Conservation (phyloP, 2,113 vertebrate species). For the Peucedramus taeniatus region DNA sequence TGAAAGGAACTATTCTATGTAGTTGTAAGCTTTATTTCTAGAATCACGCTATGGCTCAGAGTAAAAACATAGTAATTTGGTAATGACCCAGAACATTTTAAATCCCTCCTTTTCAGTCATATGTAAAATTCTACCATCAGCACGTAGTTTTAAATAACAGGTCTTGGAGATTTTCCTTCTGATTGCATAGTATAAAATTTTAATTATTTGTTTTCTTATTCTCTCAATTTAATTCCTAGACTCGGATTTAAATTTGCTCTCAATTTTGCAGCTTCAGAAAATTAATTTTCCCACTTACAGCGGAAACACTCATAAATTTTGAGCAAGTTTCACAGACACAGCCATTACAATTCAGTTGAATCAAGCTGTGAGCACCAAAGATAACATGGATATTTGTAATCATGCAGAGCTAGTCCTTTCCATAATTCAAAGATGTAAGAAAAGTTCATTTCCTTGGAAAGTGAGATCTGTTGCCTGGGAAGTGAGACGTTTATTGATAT, state of each 20-base stretch:
- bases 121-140: not conserved
- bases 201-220: not conserved
- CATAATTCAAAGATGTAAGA: not conserved
- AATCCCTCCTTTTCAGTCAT: not conserved
- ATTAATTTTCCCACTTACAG: not conserved
- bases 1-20: not conserved
- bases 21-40: not conserved
- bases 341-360: slow-evolving; percentile 53
- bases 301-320: slow-evolving; percentile 19
- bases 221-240: not conserved
- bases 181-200: slow-evolving; percentile 5
- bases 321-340: slow-evolving; percentile 52
- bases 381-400: not conserved
- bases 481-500: not conserved
- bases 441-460: slow-evolving; percentile 9
- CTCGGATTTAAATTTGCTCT: not conserved
- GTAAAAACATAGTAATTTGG: not conserved
- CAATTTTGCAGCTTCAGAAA: slow-evolving; percentile 18
- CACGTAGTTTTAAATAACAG: not conserved
- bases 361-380: slow-evolving; percentile 32
- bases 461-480: not conserved
- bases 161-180: not conserved
- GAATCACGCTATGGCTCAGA: not conserved
- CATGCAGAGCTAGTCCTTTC: slow-evolving; percentile 25
- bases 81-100: not conserved